phyloP scores from a whole-genome alignment of 1,140 invertebrate genomes.

The Macrobrachium nipponense region DNA sequence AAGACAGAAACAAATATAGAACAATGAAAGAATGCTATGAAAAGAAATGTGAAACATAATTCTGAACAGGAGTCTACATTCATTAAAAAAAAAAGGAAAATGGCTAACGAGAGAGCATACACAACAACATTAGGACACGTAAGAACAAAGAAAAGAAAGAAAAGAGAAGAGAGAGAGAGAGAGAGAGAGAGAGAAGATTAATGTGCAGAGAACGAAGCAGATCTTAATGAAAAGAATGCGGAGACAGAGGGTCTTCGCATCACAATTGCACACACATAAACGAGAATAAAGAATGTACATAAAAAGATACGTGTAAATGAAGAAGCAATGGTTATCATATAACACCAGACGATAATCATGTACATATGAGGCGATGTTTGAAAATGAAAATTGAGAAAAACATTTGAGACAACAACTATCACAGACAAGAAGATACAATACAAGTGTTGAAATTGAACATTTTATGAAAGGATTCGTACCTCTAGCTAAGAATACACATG shows the following conservation, averaged over 20 bases:
- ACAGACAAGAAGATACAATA: no score
- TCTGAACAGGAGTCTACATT: background rate
- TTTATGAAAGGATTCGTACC: no score
- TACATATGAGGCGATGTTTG: no score
- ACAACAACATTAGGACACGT: background rate
- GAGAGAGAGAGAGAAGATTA: background rate
- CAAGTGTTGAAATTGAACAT: no score
- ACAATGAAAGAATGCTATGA: background rate
- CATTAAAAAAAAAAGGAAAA: background rate
- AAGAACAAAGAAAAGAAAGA: conserved; percentile 14
- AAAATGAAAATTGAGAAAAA: no score
- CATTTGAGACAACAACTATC: no score
- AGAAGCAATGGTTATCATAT: no score
- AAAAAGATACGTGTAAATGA: no score
- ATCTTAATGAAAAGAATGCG: background rate
- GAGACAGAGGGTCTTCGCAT: background rate
- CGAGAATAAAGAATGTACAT: background rate
- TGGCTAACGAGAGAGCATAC: background rate
- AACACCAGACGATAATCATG: no score
- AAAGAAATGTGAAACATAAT: background rate
- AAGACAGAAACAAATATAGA: conserved; percentile 8
- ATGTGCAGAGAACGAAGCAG: background rate
- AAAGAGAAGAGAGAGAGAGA: background rate
- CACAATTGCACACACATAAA: background rate
- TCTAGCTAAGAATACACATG: no score